A percentile compares a stretch with the other conserved stretches of the same genome.
Evolutionary conservation across 2,888 invertebrate genomes (phyloP).

Genomic region (Eledona agricola): DNA sequence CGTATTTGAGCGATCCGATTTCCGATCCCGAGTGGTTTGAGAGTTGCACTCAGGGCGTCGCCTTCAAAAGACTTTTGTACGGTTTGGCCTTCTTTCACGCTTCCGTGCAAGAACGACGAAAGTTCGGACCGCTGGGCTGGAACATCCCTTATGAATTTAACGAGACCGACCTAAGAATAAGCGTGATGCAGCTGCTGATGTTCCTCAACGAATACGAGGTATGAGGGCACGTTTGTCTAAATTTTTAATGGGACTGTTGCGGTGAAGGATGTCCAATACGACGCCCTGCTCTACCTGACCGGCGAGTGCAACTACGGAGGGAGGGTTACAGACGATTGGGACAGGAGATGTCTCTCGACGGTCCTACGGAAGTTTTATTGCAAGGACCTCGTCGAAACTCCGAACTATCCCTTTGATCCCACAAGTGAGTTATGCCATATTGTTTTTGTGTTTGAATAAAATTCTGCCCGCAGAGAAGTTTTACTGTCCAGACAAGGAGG

Average conservation of each 20-base stretch:
- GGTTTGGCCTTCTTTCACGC: conserved; percentile 95
- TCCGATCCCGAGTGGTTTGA: conserved; percentile 89
- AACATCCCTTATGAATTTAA: conserved; percentile 96
- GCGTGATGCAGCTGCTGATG: conserved; percentile 87
- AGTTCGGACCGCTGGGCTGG: conserved; percentile 95
- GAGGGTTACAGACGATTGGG: conserved; percentile 95
- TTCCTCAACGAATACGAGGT: conserved; percentile 82
- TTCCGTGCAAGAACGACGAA: conserved; percentile 86
- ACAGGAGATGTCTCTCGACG: conserved; percentile 84
- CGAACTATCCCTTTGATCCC: conserved; percentile 74
- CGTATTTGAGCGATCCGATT: conserved; percentile 87
- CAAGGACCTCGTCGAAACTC: conserved; percentile 70
- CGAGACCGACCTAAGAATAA: conserved; percentile 91
- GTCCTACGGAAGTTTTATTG: conserved; percentile 84
- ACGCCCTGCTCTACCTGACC: conserved; percentile 88
- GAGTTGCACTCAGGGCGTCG: conserved; percentile 76
- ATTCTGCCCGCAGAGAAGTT: conserved; percentile 67
- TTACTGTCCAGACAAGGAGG: conserved; percentile 76
- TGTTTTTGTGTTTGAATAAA: not conserved
- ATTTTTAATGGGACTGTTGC: too few species aligned
- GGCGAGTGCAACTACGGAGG: conserved; percentile 98
- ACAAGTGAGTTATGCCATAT: conserved; percentile 61
- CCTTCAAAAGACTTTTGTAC: conserved; percentile 87
- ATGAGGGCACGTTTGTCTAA: too few species aligned
- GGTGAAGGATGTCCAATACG: conserved; percentile 81